phyloP scores from a whole-genome alignment of 37 sponge, comb jelly and placozoan species.

The Hormiphora californensis region DNA sequence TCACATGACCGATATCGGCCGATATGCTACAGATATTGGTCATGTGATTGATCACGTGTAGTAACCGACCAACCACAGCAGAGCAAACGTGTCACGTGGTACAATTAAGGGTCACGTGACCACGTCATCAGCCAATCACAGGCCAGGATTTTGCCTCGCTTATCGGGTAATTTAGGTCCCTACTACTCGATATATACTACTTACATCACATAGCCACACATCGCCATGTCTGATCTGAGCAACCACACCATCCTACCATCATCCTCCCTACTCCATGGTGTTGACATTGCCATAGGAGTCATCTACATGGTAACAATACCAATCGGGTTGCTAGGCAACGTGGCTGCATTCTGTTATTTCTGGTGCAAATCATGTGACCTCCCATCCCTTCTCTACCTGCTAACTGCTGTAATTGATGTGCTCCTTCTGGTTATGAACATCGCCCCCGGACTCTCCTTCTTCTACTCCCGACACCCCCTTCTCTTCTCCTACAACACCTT shows the following conservation, averaged over 20 bases:
- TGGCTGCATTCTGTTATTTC: neutral
- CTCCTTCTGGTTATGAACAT: neutral
- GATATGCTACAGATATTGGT: no score
- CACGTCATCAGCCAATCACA: no score
- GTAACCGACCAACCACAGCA: no score
- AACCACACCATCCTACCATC: neutral
- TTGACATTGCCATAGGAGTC: neutral
- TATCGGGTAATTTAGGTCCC: no score
- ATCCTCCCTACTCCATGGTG: neutral
- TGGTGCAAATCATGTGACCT: conserved; percentile 2
- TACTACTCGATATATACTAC: no score
- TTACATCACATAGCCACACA: no score
- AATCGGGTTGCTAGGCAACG: neutral
- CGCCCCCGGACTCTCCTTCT: neutral
- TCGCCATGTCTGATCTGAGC: neutral
- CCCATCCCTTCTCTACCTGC: conserved; percentile 39
- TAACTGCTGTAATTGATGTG: conserved; percentile 27
- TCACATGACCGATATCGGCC: no score
- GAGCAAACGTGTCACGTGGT: no score
- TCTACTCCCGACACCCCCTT: neutral
- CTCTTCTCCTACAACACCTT: conserved; percentile 11
- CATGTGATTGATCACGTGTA: no score
- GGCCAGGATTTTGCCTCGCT: no score
- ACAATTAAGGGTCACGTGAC: no score
- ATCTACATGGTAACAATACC: neutral